Evolutionary conservation across 2,113 vertebrate species (phyloP).

Genomic region (Chaenocephalus aceratus): DNA sequence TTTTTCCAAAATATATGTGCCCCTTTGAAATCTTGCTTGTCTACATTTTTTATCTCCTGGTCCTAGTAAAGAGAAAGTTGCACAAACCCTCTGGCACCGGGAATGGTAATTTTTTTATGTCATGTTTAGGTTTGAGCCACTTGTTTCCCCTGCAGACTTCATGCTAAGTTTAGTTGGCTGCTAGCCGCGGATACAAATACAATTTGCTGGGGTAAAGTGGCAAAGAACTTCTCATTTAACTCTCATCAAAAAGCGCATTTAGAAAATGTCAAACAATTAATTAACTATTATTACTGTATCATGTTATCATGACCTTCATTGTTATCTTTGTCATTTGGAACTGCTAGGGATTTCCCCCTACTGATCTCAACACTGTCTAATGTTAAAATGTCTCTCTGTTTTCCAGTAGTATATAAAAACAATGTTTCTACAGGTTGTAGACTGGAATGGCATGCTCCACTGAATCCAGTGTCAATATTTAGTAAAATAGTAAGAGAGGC

Average conservation of each 20-base stretch:
- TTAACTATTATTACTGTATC: neutral
- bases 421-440: neutral
- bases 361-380: neutral
- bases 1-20: too few relatives aligned
- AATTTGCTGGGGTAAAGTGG: neutral
- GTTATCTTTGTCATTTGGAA: neutral
- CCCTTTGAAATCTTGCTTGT: neutral
- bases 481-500: constrained; percentile 1
- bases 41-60: neutral
- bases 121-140: neutral
- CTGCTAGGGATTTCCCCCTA: neutral
- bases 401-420: neutral
- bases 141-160: neutral
- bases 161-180: neutral
- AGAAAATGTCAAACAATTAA: neutral
- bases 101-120: neutral
- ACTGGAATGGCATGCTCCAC: constrained; percentile 42
- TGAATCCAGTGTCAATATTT: constrained; percentile 13
- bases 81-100: neutral
- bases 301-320: neutral
- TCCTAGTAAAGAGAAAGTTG: neutral
- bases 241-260: neutral
- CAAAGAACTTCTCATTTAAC: neutral
- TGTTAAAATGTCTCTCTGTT: neutral
- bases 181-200: neutral